These are phyloP conservation scores for Podilymbus podiceps DNA, from an alignment of 2,113 vertebrate species.

Conservation along the genomic window DNA sequence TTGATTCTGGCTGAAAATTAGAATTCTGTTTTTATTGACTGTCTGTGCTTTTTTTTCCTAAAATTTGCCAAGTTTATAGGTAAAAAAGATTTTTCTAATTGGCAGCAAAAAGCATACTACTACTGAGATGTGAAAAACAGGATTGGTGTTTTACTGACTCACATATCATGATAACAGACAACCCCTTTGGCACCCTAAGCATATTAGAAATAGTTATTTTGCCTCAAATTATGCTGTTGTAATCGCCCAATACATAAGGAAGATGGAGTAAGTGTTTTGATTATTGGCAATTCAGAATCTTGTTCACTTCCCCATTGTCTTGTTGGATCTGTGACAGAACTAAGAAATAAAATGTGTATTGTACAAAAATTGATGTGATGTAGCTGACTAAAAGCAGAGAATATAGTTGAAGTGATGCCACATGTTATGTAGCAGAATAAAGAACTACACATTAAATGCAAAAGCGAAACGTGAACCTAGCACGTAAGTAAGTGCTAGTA, in stretches of 20 bases:
- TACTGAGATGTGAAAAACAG: background rate
- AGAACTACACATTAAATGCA: background rate
- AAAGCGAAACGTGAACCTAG: background rate
- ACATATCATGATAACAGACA: background rate
- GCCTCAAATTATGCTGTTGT: background rate
- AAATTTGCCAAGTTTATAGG: background rate
- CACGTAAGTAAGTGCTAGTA: background rate
- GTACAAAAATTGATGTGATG: background rate
- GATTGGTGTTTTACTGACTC: background rate
- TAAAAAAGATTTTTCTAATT: background rate
- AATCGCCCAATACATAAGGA: background rate
- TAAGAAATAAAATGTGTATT: background rate
- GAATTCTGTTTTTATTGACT: background rate
- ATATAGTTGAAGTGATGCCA: background rate
- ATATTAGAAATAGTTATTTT: background rate
- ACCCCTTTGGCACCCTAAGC: background rate
- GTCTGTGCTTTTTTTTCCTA: background rate
- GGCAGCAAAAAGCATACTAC: background rate
- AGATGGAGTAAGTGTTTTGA: background rate
- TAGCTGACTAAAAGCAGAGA: too few relatives aligned
- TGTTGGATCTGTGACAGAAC: background rate
- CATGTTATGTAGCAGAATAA: background rate
- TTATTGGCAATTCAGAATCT: background rate
- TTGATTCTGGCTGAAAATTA: background rate
- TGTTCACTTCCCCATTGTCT: background rate